phyloP scores from a whole-genome alignment of 2,797 vertebrate species.

The Balearica regulorum region DNA sequence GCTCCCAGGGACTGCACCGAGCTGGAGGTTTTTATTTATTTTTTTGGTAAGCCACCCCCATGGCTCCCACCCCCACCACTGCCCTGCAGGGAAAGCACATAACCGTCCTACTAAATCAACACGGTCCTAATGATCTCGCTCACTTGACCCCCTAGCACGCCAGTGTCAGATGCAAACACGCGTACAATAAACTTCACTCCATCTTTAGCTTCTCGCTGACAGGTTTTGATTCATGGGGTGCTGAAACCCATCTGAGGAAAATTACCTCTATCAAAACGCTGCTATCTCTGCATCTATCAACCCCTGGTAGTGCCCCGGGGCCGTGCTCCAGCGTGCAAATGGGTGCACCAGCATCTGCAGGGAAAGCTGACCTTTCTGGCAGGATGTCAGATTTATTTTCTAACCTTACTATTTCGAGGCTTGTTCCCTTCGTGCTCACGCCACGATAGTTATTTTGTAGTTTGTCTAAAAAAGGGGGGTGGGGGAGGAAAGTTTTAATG shows the following conservation, averaged over 20 bases:
- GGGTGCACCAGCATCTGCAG: conserved; percentile 52
- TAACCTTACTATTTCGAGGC: neutral
- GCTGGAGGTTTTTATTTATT: conserved; percentile 51
- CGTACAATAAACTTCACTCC: conserved; percentile 85
- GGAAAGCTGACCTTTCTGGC: conserved; percentile 50
- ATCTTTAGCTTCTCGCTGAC: conserved; percentile 85
- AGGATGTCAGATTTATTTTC: conserved; percentile 40
- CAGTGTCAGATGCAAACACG: conserved; percentile 83
- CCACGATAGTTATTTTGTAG: neutral
- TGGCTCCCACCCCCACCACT: neutral
- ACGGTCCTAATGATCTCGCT: conserved; percentile 88
- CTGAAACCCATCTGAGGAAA: conserved; percentile 85
- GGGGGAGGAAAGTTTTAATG: neutral
- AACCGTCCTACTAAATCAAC: conserved; percentile 87
- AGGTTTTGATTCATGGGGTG: conserved; percentile 91
- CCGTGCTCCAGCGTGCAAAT: conserved; percentile 54
- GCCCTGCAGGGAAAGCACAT: conserved; percentile 58
- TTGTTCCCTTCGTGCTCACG: neutral
- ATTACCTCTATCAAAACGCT: conserved; percentile 87
- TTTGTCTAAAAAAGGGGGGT: neutral
- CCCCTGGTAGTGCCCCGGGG: conserved; percentile 57
- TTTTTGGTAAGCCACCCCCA: conserved; percentile 1
- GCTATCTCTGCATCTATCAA: conserved; percentile 85
- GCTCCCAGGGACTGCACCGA: neutral
- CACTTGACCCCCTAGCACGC: conserved; percentile 86